Evolutionary conservation across 2,888 invertebrate species (phyloP).

Genomic region (Napeogenes sylphis): DNA sequence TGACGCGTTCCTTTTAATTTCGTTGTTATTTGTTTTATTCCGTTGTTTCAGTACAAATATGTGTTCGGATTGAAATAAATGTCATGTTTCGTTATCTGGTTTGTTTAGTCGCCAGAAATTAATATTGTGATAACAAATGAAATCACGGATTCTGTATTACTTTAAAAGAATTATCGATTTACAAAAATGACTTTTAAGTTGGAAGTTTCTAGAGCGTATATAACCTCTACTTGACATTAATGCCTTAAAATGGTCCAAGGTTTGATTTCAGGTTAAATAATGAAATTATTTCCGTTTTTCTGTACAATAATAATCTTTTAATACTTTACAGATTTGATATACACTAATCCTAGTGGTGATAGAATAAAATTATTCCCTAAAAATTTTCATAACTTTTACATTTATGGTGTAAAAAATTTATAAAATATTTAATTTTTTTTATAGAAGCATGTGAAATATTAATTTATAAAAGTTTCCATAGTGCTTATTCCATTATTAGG

Average conservation of each 20-base stretch:
- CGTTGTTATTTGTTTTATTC: constrained; percentile 21
- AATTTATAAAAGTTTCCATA: background rate
- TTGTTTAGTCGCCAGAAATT: constrained; percentile 10
- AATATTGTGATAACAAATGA: background rate
- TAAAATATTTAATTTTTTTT: background rate
- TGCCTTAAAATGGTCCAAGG: too few relatives aligned
- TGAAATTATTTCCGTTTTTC: too few relatives aligned
- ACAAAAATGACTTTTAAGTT: too few relatives aligned
- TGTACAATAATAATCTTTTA: too few relatives aligned
- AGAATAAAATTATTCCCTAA: too few relatives aligned
- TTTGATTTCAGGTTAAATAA: too few relatives aligned
- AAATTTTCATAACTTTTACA: background rate
- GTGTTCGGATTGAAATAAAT: constrained; percentile 18
- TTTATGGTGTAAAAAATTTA: background rate
- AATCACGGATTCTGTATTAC: background rate
- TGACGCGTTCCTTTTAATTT: constrained; percentile 2
- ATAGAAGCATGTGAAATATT: background rate
- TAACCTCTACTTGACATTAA: too few relatives aligned
- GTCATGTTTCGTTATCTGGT: constrained; percentile 12
- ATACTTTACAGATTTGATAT: too few relatives aligned
- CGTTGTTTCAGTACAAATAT: constrained; percentile 21
- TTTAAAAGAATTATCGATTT: background rate
- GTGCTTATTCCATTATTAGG: background rate
- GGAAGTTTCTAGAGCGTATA: too few relatives aligned
- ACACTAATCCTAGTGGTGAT: too few relatives aligned